Conservation (phyloP, 2,797 vertebrate genomes). For the Brachymystax lenok region DNA sequence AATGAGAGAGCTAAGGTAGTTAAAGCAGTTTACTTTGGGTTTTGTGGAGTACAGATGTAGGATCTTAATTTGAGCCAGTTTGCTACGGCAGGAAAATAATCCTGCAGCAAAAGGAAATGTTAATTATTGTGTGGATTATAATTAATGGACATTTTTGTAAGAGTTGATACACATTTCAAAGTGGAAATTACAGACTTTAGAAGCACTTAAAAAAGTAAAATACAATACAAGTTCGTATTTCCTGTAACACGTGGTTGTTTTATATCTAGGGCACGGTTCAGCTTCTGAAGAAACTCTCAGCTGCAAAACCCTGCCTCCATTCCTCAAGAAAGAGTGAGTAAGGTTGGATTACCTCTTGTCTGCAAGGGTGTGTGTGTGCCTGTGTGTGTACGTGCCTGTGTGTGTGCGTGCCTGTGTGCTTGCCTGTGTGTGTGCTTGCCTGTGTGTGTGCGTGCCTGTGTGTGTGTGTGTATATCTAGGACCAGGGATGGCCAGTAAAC, state of each 20-base stretch:
- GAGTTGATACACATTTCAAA: no score
- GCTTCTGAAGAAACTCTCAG: neutral
- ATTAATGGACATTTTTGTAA: no score
- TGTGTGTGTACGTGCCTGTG: neutral
- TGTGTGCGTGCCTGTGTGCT: neutral
- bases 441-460: no score
- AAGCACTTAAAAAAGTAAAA: no score
- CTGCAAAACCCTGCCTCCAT: neutral
- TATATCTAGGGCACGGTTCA: neutral
- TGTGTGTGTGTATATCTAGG: neutral
- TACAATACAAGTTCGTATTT: no score
- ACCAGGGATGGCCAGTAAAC: conserved; percentile 12
- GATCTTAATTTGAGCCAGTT: no score
- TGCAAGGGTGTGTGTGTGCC: neutral
- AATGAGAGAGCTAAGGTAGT: neutral
- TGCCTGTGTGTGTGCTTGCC: no score
- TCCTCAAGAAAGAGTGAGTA: neutral
- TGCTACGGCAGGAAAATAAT: no score
- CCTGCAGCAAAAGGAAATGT: no score
- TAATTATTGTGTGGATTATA: no score
- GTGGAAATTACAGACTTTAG: no score
- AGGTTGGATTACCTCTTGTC: neutral
- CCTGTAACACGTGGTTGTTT: neutral
- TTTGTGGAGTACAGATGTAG: neutral
- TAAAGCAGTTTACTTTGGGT: neutral